Base-by-base conservation (phyloP, 2,888 invertebrate species). In the Orthonevra nobilis region DNA sequence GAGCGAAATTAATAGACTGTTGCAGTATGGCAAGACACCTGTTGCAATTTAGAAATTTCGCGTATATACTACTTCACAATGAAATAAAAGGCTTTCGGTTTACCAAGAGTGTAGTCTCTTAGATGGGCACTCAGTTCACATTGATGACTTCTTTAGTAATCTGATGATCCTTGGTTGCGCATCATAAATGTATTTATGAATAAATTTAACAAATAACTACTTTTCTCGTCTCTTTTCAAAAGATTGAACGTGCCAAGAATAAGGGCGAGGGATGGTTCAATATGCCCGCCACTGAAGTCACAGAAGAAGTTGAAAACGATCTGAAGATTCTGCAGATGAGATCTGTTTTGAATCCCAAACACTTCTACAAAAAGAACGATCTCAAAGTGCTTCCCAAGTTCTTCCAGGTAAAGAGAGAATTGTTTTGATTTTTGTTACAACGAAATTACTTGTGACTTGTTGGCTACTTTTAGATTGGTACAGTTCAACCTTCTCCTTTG, bases 291-390 rank as follows among this genome's bases (percentile, higher is more conserved):
- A 93, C 96, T 9, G 97, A 98, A 88, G 87, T 98, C 83, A 97
- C 96, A 0, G 95, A 96, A 20, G 97, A 98, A 87, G 89, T 94
- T 44, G 94, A 94, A 87, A 94, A 94, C 85, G 98, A 99, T 88
- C 90, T 99, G 7, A 93, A 95, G 89, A 90, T 98, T 7, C 89
- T 99, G 1, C 94, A 96, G 89, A 97, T 99, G 97, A 92, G 99
- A 83, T 95, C 96, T 0, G 95, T 92, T 0, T 89, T 98, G 7
- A 95, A 99, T 90, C 96, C 97, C 0, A 97, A 97, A 87, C 94
- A 93, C 82, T 98, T 98, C 89, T 99, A 98, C 89, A 98, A 98
- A 88, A 95, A 95, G 85, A 97, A 96, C 87, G 96, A 97, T 85
- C 90, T 94, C 82, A 94, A 94, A 89, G 93, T 92, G 0, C 85